Evolutionary conservation across 2,113 vertebrate species (phyloP).

Genomic region (Oryzias curvinotus): DNA sequence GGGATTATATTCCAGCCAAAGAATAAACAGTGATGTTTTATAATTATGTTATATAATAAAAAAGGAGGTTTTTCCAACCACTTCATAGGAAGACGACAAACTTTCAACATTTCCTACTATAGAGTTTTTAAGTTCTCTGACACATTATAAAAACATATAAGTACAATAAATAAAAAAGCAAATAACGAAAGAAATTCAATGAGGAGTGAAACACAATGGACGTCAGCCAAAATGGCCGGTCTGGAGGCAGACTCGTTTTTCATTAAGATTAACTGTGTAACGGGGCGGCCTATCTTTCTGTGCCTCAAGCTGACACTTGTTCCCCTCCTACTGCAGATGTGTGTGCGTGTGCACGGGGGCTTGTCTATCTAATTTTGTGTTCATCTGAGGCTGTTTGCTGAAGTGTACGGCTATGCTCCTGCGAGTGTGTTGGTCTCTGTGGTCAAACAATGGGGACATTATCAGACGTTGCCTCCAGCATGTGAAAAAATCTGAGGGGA

Average conservation of each 20-base stretch:
- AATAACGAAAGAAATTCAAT: conserved; percentile 28
- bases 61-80: too few relatives aligned
- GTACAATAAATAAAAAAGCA: neutral
- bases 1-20: too few relatives aligned
- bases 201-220: conserved; percentile 59
- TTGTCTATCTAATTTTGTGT: conserved; percentile 16
- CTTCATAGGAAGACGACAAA: neutral
- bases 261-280: conserved; percentile 74
- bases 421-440: conserved; percentile 9
- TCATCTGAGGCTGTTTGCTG: conserved; percentile 8
- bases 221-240: conserved; percentile 62
- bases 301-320: conserved; percentile 70
- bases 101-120: conserved; percentile 13
- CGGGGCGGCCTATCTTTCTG: conserved; percentile 66
- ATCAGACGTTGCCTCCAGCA: conserved; percentile 63
- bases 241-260: conserved; percentile 70
- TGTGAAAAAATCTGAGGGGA: conserved; percentile 47
- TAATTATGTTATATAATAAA: too few relatives aligned
- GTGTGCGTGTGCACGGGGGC: conserved; percentile 10
- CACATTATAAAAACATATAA: conserved; percentile 13
- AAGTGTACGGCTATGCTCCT: conserved; percentile 12
- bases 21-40: too few relatives aligned
- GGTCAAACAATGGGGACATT: conserved; percentile 59
- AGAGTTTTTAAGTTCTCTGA: conserved; percentile 20
- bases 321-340: conserved; percentile 47